These are phyloP conservation scores for Hylomyscus alleni DNA, from an alignment of 2,797 vertebrate species.

Conservation along the genomic window DNA sequence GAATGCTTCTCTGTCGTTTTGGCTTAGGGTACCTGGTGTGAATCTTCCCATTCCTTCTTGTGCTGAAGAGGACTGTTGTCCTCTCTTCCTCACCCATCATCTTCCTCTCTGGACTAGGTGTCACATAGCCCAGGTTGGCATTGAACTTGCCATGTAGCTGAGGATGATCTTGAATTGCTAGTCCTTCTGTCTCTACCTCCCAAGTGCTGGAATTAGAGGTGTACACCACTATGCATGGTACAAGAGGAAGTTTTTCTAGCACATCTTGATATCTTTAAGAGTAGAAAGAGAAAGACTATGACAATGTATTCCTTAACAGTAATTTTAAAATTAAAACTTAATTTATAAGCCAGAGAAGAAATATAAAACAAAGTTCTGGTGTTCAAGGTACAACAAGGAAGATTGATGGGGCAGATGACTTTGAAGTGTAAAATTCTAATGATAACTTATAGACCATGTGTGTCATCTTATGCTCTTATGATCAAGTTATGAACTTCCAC, in stretches of 20 bases:
- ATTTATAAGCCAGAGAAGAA: not conserved
- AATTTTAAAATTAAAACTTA: conserved; percentile 55
- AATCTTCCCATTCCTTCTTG: not conserved
- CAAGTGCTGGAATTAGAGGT: not conserved
- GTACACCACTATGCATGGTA: too few relatives aligned
- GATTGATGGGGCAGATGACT: not conserved
- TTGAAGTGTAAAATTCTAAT: not conserved
- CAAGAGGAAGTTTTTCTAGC: not conserved
- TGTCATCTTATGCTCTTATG: not conserved
- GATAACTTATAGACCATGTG: too few relatives aligned
- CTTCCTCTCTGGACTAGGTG: not conserved
- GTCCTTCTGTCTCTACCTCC: not conserved
- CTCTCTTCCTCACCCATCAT: not conserved
- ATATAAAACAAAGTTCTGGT: conserved; percentile 4
- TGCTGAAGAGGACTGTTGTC: not conserved
- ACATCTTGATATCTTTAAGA: not conserved
- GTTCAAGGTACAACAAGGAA: not conserved
- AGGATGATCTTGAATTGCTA: not conserved
- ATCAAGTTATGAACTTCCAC: too few relatives aligned
- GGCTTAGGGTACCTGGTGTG: not conserved
- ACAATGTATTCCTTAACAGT: conserved; percentile 21
- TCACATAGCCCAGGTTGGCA: not conserved
- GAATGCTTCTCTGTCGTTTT: conserved; percentile 4
- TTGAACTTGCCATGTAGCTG: not conserved
- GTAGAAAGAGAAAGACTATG: conserved; percentile 31